Evolutionary conservation across 2,113 vertebrate species (phyloP).

Genomic region (Rattus rattus): DNA sequence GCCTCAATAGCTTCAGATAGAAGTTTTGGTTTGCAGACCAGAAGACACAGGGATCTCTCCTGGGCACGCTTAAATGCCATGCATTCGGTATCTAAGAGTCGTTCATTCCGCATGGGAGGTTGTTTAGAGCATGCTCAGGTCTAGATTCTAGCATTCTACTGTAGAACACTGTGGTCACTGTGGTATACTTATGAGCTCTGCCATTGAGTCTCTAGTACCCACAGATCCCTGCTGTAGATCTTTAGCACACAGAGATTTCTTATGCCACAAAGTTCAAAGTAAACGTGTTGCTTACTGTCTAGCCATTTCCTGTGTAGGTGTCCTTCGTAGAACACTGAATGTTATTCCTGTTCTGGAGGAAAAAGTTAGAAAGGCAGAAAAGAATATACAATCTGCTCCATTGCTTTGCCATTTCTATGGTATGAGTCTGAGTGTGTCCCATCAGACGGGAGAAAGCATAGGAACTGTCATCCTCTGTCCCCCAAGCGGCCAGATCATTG

Average conservation of each 20-base stretch:
- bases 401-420: not conserved
- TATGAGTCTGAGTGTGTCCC: not conserved
- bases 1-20: not conserved
- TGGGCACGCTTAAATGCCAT: not conserved
- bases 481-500: no score
- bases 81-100: not conserved
- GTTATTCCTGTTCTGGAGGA: not conserved
- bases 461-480: not conserved
- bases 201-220: not conserved
- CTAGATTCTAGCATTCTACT: not conserved
- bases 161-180: not conserved
- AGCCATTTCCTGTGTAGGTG: accelerated
- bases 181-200: not conserved
- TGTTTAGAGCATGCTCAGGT: not conserved
- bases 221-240: not conserved
- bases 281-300: accelerated
- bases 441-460: not conserved
- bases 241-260: no score
- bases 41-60: not conserved
- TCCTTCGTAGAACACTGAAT: not conserved
- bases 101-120: not conserved
- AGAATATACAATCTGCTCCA: not conserved
- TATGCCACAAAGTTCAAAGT: accelerated
- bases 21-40: not conserved
- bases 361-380: not conserved